Percentiles rank a stretch among this genome's conserved stretches.
phyloP scores from a whole-genome alignment of 2,113 vertebrate genomes.

The Rhizomys pruinosus region DNA sequence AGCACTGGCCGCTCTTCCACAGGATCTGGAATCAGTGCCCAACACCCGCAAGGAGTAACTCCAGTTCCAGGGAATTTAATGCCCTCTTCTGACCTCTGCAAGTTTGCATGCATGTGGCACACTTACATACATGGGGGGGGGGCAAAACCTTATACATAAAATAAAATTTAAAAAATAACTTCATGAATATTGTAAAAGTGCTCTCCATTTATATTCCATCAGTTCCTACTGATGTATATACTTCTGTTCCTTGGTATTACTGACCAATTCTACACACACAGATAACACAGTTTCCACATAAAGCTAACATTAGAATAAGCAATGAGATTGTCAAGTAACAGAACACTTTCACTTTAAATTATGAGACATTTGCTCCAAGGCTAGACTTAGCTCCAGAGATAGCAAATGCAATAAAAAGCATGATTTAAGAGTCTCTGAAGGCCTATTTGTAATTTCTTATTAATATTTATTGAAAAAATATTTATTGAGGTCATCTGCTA shows the following conservation, averaged over 20 bases:
- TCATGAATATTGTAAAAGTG: not conserved
- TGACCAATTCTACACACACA: not conserved
- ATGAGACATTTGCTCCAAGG: not conserved
- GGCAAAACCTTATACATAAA: no score
- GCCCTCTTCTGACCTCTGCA: no score
- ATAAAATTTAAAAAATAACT: not conserved
- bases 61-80: no score
- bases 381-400: not conserved
- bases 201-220: not conserved
- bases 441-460: not conserved
- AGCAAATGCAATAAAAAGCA: not conserved
- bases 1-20: no score
- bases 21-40: no score
- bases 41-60: no score
- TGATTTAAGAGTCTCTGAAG: not conserved
- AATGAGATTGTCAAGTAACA: not conserved
- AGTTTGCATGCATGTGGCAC: no score
- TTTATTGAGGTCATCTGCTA: not conserved
- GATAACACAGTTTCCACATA: not conserved
- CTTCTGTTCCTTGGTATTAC: not conserved
- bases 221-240: not conserved
- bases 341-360: not conserved
- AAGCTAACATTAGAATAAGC: constrained; percentile 2
- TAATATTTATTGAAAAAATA: not conserved
- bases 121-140: no score